These are phyloP conservation scores for Microtus oregoni DNA, from an alignment of 2,113 vertebrate species.

Conservation along the genomic window DNA sequence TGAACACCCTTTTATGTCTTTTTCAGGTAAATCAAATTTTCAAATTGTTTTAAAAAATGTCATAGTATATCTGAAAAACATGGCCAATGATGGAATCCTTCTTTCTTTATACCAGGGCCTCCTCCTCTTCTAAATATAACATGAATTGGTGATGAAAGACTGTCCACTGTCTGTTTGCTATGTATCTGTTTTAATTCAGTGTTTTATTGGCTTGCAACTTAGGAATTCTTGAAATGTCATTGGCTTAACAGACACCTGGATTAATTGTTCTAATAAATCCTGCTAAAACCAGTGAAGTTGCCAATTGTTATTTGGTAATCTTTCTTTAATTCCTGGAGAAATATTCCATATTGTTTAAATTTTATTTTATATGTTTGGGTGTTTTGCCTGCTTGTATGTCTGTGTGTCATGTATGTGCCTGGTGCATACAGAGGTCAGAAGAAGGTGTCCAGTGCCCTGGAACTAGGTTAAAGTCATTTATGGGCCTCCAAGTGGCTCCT, in stretches of 20 bases:
- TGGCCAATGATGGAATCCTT: not conserved
- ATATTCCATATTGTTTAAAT: not conserved
- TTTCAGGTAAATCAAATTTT: constrained; percentile 8
- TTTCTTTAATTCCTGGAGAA: not conserved
- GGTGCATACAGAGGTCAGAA: not conserved
- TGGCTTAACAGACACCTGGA: not conserved
- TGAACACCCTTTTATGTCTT: not conserved
- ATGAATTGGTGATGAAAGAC: not conserved
- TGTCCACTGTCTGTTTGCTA: not conserved
- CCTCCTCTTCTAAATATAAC: constrained; percentile 5
- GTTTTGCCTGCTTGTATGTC: not conserved
- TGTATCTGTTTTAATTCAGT: constrained; percentile 18
- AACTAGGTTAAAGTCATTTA: not conserved
- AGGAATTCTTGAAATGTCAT: constrained; percentile 12
- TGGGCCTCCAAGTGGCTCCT: not conserved
- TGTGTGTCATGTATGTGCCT: too few relatives aligned
- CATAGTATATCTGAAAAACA: not conserved
- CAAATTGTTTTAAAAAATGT: not conserved
- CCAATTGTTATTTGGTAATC: not conserved
- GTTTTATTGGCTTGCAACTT: not conserved
- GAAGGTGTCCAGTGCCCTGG: not conserved
- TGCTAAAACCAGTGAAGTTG: constrained; percentile 2
- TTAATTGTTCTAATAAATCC: constrained; percentile 31
- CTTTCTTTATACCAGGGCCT: not conserved
- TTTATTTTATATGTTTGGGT: not conserved